Conservation (phyloP, 2,113 vertebrate genomes). For the Forbesichthys papilliferus region DNA sequence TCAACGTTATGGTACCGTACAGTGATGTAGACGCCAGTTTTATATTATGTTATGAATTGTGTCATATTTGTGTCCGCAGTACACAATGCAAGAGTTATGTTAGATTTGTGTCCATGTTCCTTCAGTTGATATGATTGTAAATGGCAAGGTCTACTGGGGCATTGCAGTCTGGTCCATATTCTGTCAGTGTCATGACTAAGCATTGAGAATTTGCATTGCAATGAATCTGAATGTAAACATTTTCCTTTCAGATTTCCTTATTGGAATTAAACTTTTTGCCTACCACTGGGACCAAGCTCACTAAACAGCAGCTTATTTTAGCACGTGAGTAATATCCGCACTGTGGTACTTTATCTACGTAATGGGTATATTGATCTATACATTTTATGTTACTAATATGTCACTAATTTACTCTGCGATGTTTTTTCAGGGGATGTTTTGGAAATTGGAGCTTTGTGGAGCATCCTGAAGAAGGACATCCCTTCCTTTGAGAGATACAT, state of each 20-base stretch:
- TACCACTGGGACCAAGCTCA: constrained; percentile 82
- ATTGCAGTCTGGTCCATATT: background rate
- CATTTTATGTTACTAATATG: background rate
- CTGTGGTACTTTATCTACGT: background rate
- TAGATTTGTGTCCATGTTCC: no score
- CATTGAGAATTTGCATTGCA: no score
- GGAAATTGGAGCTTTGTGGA: constrained; percentile 93
- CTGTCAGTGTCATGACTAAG: background rate
- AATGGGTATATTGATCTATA: background rate
- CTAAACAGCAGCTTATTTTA: constrained; percentile 90
- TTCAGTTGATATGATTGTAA: no score
- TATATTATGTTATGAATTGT: no score
- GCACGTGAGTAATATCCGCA: constrained; percentile 80
- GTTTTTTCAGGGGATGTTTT: constrained; percentile 85
- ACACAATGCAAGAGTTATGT: no score
- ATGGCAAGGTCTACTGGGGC: background rate
- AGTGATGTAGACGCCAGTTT: no score
- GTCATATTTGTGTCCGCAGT: no score
- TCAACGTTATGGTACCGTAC: no score
- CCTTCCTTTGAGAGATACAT: constrained; percentile 93
- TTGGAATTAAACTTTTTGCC: constrained; percentile 92
- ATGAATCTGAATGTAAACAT: background rate
- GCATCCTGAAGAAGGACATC: constrained; percentile 92
- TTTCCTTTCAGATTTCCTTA: constrained; percentile 79
- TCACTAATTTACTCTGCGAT: background rate